phyloP scores from a whole-genome alignment of 2,888 invertebrate genomes.

The Drosophila limbata region DNA sequence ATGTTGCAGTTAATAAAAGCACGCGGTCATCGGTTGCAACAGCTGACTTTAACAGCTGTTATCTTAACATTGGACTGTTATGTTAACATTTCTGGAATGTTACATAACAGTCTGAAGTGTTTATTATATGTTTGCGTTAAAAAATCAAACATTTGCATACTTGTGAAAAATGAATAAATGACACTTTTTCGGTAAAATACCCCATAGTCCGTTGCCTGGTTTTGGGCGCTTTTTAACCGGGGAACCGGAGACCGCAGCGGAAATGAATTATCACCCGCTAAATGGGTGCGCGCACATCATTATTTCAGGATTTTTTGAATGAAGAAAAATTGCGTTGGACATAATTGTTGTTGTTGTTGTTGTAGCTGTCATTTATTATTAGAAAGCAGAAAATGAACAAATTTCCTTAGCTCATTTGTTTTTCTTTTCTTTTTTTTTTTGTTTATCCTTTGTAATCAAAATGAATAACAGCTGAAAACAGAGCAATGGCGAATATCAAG shows the following conservation, averaged over 20 bases:
- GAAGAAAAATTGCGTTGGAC: conserved; percentile 62
- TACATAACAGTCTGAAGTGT: too few species aligned
- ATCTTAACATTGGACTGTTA: too few species aligned
- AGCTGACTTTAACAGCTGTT: too few species aligned
- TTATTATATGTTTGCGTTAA: too few species aligned
- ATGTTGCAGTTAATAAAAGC: too few species aligned
- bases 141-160: too few species aligned
- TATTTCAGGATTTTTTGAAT: conserved; percentile 52
- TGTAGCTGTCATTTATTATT: conserved; percentile 26
- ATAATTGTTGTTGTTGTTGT: conserved; percentile 16
- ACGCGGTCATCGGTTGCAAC: too few species aligned
- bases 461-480: conserved; percentile 32
- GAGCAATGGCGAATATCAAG: conserved; percentile 20
- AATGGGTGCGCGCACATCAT: conserved; percentile 65
- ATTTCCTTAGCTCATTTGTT: conserved; percentile 5
- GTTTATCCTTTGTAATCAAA: conserved; percentile 36
- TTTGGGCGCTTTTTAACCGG: conserved; percentile 25
- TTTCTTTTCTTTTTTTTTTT: conserved; percentile 1
- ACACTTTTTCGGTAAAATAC: too few species aligned
- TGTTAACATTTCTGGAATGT: too few species aligned
- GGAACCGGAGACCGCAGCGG: conserved; percentile 41
- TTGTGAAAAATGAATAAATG: too few species aligned
- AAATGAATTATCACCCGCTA: conserved; percentile 72
- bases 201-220: conserved; percentile 17
- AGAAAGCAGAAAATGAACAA: conserved; percentile 19